Percentiles rank a stretch among this genome's conserved stretches.
phyloP scores from a whole-genome alignment of 2,797 vertebrate species.

The Sebastes baramenuke region DNA sequence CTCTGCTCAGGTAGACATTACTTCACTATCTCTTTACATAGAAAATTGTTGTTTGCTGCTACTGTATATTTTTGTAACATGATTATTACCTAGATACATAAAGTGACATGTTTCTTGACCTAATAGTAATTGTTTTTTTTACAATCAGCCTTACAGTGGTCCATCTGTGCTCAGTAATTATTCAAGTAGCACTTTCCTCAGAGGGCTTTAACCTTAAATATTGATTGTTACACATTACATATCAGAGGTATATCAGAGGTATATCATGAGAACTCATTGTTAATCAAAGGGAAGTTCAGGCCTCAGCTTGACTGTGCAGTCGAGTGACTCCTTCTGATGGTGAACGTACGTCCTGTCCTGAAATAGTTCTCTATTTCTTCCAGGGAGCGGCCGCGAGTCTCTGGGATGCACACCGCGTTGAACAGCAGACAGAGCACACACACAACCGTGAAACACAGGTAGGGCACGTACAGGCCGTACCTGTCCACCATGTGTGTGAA shows the following conservation, averaged over 20 bases:
- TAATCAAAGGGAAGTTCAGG: not conserved
- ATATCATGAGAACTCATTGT: not conserved
- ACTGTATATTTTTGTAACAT: not conserved
- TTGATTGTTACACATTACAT: not conserved
- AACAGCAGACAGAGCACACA: conserved; percentile 88
- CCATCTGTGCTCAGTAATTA: not conserved
- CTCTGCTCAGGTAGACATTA: no score
- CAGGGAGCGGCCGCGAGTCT: conserved; percentile 90
- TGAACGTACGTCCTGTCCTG: conserved; percentile 81
- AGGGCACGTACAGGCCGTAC: conserved; percentile 87
- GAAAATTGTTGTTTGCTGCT: not conserved
- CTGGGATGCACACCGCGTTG: conserved; percentile 89
- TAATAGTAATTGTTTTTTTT: not conserved
- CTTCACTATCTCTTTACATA: not conserved
- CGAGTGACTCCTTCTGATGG: conserved; percentile 47
- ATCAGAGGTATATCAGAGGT: not conserved
- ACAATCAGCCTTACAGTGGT: not conserved
- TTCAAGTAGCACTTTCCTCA: not conserved
- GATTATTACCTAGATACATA: not conserved
- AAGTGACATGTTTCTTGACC: not conserved
- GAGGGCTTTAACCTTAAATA: not conserved
- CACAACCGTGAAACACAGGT: conserved; percentile 88
- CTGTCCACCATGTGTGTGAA: conserved; percentile 84
- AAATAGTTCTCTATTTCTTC: conserved; percentile 96
- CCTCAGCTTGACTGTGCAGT: not conserved